phyloP scores from a whole-genome alignment of 2,113 vertebrate species.

The Oreochromis spilurus region DNA sequence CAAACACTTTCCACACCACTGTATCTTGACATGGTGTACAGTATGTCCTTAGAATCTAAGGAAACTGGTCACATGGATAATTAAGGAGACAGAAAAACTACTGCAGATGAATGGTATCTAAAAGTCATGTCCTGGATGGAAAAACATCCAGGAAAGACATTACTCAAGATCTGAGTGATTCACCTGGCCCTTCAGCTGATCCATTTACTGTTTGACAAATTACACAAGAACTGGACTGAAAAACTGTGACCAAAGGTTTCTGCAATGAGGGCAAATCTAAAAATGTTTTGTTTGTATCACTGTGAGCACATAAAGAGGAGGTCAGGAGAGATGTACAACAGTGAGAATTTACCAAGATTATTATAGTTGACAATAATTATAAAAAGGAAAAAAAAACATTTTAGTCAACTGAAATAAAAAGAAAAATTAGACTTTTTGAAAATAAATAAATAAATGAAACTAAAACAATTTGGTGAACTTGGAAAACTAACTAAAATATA shows the following conservation, averaged over 20 bases:
- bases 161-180: background rate
- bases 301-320: background rate
- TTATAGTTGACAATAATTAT: background rate
- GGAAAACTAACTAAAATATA: background rate
- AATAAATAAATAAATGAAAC: no score
- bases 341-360: background rate
- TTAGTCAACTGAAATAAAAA: no score
- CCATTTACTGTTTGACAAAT: background rate
- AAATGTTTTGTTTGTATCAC: no score
- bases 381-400: fast-evolving
- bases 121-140: background rate
- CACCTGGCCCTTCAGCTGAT: background rate
- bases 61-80: background rate
- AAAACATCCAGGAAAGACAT: background rate
- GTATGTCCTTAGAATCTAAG: background rate
- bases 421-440: no score
- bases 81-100: background rate
- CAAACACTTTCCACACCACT: background rate
- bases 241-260: no score
- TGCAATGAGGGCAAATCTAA: no score
- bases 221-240: background rate
- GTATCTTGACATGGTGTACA: background rate
- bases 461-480: no score
- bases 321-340: background rate
- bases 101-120: background rate